Conservation (phyloP, 2,113 vertebrate species). For the Loxodonta africana region DNA sequence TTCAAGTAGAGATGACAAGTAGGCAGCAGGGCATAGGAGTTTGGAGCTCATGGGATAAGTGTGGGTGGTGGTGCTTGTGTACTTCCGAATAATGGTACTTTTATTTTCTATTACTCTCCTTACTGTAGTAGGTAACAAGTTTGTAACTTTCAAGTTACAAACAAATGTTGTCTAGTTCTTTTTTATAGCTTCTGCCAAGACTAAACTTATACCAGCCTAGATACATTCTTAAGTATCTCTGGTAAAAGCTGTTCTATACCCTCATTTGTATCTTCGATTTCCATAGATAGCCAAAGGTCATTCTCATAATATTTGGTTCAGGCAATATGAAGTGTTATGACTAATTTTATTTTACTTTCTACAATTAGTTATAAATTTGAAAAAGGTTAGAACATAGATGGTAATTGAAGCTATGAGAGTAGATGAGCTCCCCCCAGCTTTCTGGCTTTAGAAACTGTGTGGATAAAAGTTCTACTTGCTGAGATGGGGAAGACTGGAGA, state of each 20-base stretch:
- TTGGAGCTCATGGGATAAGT: no score
- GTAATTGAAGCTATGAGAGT: not conserved
- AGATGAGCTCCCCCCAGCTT: not conserved
- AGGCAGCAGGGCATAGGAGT: no score
- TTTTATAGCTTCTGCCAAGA: not conserved
- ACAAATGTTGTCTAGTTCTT: not conserved
- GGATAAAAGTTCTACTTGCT: not conserved
- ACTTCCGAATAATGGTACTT: not conserved
- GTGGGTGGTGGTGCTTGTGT: not conserved
- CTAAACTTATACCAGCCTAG: not conserved
- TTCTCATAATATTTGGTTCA: not conserved
- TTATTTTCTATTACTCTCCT: not conserved
- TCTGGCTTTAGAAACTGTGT: not conserved
- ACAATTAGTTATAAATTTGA: not conserved
- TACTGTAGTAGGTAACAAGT: no score
- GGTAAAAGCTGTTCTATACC: not conserved
- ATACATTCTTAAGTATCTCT: not conserved
- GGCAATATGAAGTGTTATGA: not conserved
- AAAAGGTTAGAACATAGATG: not conserved
- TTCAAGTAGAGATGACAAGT: no score
- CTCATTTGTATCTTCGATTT: not conserved
- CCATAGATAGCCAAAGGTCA: not conserved
- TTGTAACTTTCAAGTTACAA: no score
- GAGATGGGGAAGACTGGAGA: no score
- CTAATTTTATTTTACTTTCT: conserved; percentile 5